Evolutionary conservation across 2,797 vertebrate genomes (phyloP).

Genomic region (Masticophis lateralis): DNA sequence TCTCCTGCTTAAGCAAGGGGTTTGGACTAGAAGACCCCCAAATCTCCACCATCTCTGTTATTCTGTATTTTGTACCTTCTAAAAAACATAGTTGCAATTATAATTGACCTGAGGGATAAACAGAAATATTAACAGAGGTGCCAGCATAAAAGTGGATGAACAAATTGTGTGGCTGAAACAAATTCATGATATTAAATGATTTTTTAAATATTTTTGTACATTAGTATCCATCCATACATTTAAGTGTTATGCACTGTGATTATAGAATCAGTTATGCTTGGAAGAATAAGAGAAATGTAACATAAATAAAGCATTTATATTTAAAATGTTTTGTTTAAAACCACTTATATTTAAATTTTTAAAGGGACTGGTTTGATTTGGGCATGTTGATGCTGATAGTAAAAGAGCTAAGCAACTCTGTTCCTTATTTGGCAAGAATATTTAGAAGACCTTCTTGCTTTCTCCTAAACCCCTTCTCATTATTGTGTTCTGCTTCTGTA

Average conservation of each 20-base stretch:
- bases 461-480: neutral
- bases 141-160: neutral
- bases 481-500: constrained; percentile 28
- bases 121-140: neutral
- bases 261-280: neutral
- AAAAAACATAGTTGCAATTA: neutral
- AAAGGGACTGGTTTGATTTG: neutral
- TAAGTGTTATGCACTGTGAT: neutral
- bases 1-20: too few relatives aligned
- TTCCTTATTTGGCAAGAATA: neutral
- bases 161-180: neutral
- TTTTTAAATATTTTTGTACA: neutral
- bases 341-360: neutral
- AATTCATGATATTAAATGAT: neutral
- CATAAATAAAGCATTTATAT: neutral
- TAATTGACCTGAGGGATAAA: neutral
- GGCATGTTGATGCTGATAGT: neutral
- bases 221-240: neutral
- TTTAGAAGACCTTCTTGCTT: constrained; percentile 9
- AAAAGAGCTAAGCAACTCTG: neutral
- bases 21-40: too few relatives aligned
- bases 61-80: neutral
- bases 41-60: neutral
- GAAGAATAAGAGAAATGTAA: neutral
- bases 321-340: neutral